phyloP scores from a whole-genome alignment of 1,140 invertebrate species.

The Amyelois transitella region DNA sequence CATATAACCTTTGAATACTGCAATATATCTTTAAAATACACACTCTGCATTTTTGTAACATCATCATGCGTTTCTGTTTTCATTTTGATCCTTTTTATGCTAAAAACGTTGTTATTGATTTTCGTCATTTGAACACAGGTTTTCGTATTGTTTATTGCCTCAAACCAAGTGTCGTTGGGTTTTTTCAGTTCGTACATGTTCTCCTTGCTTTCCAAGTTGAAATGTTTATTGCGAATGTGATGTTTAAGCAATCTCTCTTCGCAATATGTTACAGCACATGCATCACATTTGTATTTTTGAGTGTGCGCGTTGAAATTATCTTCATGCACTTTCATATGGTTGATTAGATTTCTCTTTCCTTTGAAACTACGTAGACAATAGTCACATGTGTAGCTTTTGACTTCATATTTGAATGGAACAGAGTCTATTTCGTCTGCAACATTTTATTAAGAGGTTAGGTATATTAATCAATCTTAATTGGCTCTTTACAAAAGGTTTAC shows the following conservation, averaged over 20 bases:
- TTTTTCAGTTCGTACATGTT: conserved; percentile 18
- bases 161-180: conserved; percentile 51
- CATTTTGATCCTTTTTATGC: conserved; percentile 29
- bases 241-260: conserved; percentile 35
- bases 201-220: conserved; percentile 23
- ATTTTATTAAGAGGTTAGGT: too few species aligned
- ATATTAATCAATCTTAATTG: too few species aligned
- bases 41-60: not conserved
- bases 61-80: conserved; percentile 2
- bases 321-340: conserved; percentile 37
- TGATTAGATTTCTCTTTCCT: conserved; percentile 39
- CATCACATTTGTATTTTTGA: conserved; percentile 16
- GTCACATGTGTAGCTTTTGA: conserved; percentile 27
- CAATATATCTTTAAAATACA: conserved; percentile 1
- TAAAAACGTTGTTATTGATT: conserved; percentile 39
- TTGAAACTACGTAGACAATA: conserved; percentile 35
- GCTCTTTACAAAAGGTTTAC: too few species aligned
- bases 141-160: conserved; percentile 29
- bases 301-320: conserved; percentile 12
- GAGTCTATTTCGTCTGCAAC: not conserved
- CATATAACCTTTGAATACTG: conserved; percentile 44
- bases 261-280: conserved; percentile 30
- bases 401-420: not conserved
- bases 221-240: conserved; percentile 41
- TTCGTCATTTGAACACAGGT: conserved; percentile 45